phyloP scores from a whole-genome alignment of 2,797 vertebrate species.

The Muraenolepis orangiensis region DNA sequence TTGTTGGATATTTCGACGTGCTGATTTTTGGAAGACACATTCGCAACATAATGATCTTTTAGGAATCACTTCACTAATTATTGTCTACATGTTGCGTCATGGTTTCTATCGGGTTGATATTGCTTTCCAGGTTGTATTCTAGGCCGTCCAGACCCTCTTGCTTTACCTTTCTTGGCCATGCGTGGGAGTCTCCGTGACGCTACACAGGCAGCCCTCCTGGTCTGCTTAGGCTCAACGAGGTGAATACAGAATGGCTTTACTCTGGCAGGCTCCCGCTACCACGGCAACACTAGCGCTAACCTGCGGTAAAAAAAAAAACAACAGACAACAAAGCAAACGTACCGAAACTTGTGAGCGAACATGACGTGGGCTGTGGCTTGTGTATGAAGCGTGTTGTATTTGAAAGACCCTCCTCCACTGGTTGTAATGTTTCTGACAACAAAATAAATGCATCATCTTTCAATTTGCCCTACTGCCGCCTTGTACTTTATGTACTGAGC shows the following conservation, averaged over 20 bases:
- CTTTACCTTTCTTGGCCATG: conserved; percentile 27
- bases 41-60: background rate
- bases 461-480: background rate
- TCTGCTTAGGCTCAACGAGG: conserved; percentile 22
- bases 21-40: background rate
- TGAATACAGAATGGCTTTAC: conserved; percentile 18
- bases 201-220: conserved; percentile 25
- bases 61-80: background rate
- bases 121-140: too few relatives aligned
- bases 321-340: too few relatives aligned
- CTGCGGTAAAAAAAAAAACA: too few relatives aligned
- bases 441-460: background rate
- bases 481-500: background rate
- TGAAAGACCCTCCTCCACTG: too few relatives aligned
- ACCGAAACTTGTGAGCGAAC: too few relatives aligned
- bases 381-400: background rate
- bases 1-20: too few relatives aligned
- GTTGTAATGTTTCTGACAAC: too few relatives aligned
- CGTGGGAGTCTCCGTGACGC: conserved; percentile 33
- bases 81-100: background rate
- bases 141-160: conserved; percentile 5
- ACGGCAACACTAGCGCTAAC: background rate
- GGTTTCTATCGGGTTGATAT: background rate
- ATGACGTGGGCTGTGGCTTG: background rate
- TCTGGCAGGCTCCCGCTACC: background rate